Percentiles rank a stretch among this genome's conserved stretches.
Evolutionary conservation across 2,113 vertebrate genomes (phyloP).

Genomic region (Bagarius yarrelli): DNA sequence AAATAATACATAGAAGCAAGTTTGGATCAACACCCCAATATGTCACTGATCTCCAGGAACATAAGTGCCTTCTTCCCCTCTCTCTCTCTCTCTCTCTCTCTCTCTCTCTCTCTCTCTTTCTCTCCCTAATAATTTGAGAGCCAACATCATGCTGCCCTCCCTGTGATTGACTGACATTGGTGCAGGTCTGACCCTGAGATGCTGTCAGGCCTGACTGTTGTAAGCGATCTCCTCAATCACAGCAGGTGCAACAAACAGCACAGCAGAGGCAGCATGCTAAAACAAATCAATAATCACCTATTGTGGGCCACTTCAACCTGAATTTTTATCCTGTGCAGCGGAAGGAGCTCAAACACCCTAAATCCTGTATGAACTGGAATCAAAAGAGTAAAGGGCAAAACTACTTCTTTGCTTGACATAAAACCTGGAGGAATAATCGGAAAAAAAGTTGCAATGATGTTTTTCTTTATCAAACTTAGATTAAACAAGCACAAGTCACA

Average conservation of each 20-base stretch:
- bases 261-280: slow-evolving; percentile 54
- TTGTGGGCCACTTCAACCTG: slow-evolving; percentile 58
- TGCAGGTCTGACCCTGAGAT: slow-evolving; percentile 38
- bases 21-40: too few species aligned
- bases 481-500: too few species aligned
- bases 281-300: slow-evolving; percentile 68
- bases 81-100: too few species aligned
- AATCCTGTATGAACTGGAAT: neutral
- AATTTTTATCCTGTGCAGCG: slow-evolving; percentile 57
- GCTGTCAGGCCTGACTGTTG: slow-evolving; percentile 41
- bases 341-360: slow-evolving; percentile 33
- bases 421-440: neutral
- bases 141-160: slow-evolving; percentile 14
- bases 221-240: slow-evolving; percentile 48
- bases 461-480: neutral
- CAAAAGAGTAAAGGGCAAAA: neutral
- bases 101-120: too few species aligned
- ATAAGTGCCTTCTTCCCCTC: neutral
- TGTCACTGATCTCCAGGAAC: slow-evolving; percentile 15
- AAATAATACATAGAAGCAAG: slow-evolving; percentile 37
- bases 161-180: slow-evolving; percentile 39
- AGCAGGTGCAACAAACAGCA: slow-evolving; percentile 58
- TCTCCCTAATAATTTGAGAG: slow-evolving; percentile 19
- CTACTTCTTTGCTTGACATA: neutral
- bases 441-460: slow-evolving; percentile 15